Evolutionary conservation across 1,140 invertebrate species (phyloP).

Genomic region (Dendroctonus ponderosae): DNA sequence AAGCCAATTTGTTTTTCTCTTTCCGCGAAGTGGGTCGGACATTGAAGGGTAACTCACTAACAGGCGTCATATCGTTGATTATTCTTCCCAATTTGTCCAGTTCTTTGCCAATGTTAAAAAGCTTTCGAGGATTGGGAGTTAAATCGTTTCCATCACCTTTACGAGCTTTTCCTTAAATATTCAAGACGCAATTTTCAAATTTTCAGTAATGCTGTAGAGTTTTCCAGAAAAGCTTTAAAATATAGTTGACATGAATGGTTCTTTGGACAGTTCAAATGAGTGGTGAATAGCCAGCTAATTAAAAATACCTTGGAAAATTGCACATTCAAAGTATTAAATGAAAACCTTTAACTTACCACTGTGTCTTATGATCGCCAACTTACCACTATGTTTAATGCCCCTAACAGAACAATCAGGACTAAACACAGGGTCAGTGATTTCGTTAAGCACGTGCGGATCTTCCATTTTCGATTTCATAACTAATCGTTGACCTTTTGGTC

Average conservation of each 20-base stretch:
- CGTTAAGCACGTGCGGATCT: conserved; percentile 90
- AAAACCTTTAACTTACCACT: conserved; percentile 12
- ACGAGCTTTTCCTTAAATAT: conserved; percentile 64
- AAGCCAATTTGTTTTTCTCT: conserved; percentile 97
- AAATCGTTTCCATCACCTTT: conserved; percentile 98
- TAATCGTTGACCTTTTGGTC: conserved; percentile 88
- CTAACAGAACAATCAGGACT: conserved; percentile 84
- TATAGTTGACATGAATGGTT: no score
- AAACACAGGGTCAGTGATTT: conserved; percentile 90
- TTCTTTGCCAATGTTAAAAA: conserved; percentile 88
- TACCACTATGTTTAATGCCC: conserved; percentile 86
- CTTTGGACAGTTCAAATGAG: no score
- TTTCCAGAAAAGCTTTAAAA: no score
- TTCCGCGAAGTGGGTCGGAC: conserved; percentile 88
- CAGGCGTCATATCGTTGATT: conserved; percentile 94
- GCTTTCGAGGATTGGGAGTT: conserved; percentile 90
- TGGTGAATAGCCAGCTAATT: no score
- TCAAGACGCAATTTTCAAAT: no score
- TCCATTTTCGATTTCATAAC: conserved; percentile 78
- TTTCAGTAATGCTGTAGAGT: no score
- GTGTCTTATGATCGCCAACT: conserved; percentile 19
- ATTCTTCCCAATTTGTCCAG: conserved; percentile 85
- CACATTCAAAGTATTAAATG: no score
- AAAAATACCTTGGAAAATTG: no score
- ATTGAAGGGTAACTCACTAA: conserved; percentile 88